These are phyloP conservation scores for Drosophila mimica DNA, from an alignment of 2,888 invertebrate species.

Conservation along the genomic window DNA sequence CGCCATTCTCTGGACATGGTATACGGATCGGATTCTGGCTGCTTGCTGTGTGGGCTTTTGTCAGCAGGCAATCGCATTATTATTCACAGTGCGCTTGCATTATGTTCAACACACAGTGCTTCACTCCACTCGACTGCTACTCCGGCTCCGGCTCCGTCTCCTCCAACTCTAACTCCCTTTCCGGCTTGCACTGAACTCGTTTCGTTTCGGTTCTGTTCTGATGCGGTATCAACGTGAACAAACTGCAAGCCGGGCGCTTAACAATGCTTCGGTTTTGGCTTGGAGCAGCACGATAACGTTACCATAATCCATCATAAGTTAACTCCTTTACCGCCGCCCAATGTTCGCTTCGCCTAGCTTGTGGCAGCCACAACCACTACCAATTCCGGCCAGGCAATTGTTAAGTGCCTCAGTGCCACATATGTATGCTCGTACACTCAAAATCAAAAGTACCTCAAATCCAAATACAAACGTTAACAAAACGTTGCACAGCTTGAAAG, in stretches of 20 bases:
- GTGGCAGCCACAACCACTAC: constrained; percentile 4
- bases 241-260: constrained; percentile 32
- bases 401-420: constrained; percentile 19
- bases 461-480: neutral
- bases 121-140: neutral
- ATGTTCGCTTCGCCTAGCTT: neutral
- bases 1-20: neutral
- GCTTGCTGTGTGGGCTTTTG: constrained; percentile 35
- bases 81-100: constrained; percentile 58
- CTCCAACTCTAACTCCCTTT: neutral
- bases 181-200: neutral
- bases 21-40: constrained; percentile 4
- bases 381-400: constrained; percentile 40
- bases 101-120: constrained; percentile 59
- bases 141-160: neutral
- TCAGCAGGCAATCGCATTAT: constrained; percentile 72
- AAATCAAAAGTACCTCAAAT: neutral
- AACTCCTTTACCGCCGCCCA: constrained; percentile 18
- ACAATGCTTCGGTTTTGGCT: constrained; percentile 45
- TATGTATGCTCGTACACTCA: constrained; percentile 5
- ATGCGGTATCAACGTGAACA: constrained; percentile 40
- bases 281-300: constrained; percentile 43
- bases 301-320: constrained; percentile 82
- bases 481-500: neutral
- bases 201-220: neutral